Conservation (phyloP, 2,888 invertebrate genomes). For the Catocala nupta region DNA sequence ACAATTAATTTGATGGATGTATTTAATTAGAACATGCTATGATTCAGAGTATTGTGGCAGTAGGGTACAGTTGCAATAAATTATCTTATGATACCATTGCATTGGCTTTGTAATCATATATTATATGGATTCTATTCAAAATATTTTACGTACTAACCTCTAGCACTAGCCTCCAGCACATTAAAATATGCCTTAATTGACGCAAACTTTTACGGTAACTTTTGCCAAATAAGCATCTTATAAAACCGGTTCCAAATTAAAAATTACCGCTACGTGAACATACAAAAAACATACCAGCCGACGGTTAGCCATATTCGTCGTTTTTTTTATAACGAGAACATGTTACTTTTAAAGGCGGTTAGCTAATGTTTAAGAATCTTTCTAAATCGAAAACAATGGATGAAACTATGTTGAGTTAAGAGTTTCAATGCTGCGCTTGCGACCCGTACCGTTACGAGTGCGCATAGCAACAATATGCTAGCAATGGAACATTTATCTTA, state of each 20-base stretch:
- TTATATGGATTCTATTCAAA: conserved; percentile 9
- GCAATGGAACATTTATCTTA: conserved; percentile 59
- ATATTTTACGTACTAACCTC: not conserved
- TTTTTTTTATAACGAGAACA: conserved; percentile 45
- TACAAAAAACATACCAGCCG: conserved; percentile 27
- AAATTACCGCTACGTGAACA: conserved; percentile 54
- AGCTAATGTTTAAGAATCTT: conserved; percentile 48
- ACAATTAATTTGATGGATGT: conserved; percentile 31
- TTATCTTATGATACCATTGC: conserved; percentile 30
- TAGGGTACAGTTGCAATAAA: conserved; percentile 26
- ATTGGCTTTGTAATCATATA: conserved; percentile 20
- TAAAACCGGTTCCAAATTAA: conserved; percentile 58
- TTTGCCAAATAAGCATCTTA: conserved; percentile 50
- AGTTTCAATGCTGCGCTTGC: conserved; percentile 37
- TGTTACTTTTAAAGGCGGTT: conserved; percentile 44
- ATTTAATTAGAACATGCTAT: conserved; percentile 33
- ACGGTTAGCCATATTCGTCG: conserved; percentile 38
- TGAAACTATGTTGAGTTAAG: conserved; percentile 33
- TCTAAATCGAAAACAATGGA: conserved; percentile 52
- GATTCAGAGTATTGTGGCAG: conserved; percentile 23
- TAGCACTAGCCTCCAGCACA: conserved; percentile 29
- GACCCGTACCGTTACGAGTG: conserved; percentile 52
- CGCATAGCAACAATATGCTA: conserved; percentile 51
- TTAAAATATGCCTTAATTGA: conserved; percentile 59
- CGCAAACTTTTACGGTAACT: conserved; percentile 48